Percentiles rank a stretch among this genome's conserved stretches.
Evolutionary conservation across 1,140 invertebrate genomes (phyloP).

Genomic region (Bombyx mori): ASM3026992v2 NC_085126.1:6238001-6238500

Average conservation of each 20-base stretch:
- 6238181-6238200: too few species aligned
- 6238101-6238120: slow-evolving; percentile 22
- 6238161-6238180: too few species aligned
- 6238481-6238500: too few species aligned
- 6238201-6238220: too few species aligned
- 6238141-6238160: not conserved
- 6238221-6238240: too few species aligned
- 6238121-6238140: slow-evolving; percentile 18
- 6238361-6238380: slow-evolving; percentile 40
- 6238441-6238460: slow-evolving; percentile 39
- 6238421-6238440: slow-evolving; percentile 45
- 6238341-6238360: slow-evolving; percentile 28
- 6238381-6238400: slow-evolving; percentile 47
- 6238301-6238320: slow-evolving; percentile 1
- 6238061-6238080: not conserved
- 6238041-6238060: not conserved
- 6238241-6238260: too few species aligned
- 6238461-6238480: slow-evolving; percentile 27
- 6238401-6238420: slow-evolving; percentile 53
- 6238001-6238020: not conserved
- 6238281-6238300: too few species aligned
- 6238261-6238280: too few species aligned
- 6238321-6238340: slow-evolving; percentile 26
- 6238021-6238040: too few species aligned
- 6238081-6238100: slow-evolving; percentile 23